phyloP scores from a whole-genome alignment of 2,797 vertebrate species.

The Rhinophrynus dorsalis region DNA sequence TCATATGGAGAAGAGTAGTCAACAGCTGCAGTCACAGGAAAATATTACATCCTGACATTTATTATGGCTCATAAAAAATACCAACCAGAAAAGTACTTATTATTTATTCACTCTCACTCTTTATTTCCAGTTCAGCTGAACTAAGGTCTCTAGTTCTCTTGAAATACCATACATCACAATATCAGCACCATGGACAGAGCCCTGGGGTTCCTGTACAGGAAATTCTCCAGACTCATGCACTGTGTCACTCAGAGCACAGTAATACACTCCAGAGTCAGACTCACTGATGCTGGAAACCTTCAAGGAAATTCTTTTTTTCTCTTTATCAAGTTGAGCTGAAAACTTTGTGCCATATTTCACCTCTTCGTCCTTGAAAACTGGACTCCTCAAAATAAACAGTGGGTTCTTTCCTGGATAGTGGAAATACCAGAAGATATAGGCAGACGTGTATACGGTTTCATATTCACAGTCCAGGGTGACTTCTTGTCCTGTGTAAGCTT shows the following conservation, averaged over 20 bases:
- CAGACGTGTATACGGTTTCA: neutral
- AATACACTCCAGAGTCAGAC: conserved; percentile 11
- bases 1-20: too few relatives aligned
- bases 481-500: neutral
- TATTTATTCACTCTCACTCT: too few relatives aligned
- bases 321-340: neutral
- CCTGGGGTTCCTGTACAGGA: neutral
- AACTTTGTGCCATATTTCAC: neutral
- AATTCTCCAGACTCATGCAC: neutral
- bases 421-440: neutral
- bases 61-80: too few relatives aligned
- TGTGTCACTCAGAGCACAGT: conserved; percentile 14
- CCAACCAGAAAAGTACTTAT: too few relatives aligned
- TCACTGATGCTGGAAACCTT: neutral
- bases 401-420: neutral
- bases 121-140: too few relatives aligned
- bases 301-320: neutral
- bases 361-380: neutral
- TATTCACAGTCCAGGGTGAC: neutral
- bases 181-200: neutral
- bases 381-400: neutral
- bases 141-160: too few relatives aligned
- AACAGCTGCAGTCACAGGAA: too few relatives aligned
- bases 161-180: too few relatives aligned
- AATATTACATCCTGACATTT: too few relatives aligned